Percentiles rank a stretch among this genome's conserved stretches.
phyloP scores from a whole-genome alignment of 2,797 vertebrate species.

The Iguana delicatissima region DNA sequence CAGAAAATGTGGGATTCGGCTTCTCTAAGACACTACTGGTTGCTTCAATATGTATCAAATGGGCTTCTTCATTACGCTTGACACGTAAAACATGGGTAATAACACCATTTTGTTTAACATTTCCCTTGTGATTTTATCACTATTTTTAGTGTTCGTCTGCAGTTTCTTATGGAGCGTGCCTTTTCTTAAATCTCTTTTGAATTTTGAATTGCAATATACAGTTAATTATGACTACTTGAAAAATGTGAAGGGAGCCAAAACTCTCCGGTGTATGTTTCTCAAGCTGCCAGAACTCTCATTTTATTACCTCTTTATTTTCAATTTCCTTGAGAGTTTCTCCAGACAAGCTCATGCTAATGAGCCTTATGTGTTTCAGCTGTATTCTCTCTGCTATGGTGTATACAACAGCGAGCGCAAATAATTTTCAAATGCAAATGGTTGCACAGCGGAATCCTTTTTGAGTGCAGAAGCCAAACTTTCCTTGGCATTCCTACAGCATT shows the following conservation, averaged over 20 bases:
- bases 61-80: neutral
- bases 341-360: neutral
- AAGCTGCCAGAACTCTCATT: neutral
- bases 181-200: neutral
- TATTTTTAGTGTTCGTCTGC: neutral
- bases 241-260: neutral
- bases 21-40: neutral
- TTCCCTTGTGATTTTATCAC: neutral
- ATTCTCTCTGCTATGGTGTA: neutral
- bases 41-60: neutral
- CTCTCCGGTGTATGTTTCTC: neutral
- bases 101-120: too few species aligned
- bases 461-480: conserved; percentile 58
- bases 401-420: fast-evolving
- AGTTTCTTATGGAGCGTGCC: neutral
- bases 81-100: neutral
- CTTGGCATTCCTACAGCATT: conserved; percentile 69
- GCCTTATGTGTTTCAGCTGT: neutral
- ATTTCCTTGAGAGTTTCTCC: neutral
- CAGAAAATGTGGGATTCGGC: neutral
- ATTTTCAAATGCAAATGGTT: conserved; percentile 47
- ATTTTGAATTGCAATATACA: neutral
- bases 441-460: conserved; percentile 60
- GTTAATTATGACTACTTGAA: neutral
- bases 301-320: neutral